phyloP scores from a whole-genome alignment of 2,113 vertebrate genomes.

The Lepus europaeus region DNA sequence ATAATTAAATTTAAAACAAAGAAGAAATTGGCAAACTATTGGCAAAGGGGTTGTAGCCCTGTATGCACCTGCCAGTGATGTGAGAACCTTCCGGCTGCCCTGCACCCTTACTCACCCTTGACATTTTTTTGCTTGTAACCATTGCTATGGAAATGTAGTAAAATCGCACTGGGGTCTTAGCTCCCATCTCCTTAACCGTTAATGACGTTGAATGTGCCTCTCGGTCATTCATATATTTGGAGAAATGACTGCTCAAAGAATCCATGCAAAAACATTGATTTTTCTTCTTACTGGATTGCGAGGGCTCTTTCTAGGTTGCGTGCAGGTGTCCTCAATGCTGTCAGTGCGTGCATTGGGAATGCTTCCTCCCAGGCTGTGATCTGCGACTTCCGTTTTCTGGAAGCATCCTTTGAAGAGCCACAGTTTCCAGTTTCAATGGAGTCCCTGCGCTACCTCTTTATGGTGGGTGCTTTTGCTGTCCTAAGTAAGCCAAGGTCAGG shows the following conservation, averaged over 20 bases:
- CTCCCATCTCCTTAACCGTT: conserved; percentile 34
- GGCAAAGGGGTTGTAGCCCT: not conserved
- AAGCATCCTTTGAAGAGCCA: conserved; percentile 52
- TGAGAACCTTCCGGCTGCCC: not conserved
- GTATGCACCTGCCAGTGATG: too few relatives aligned
- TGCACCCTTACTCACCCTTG: not conserved
- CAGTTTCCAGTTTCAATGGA: not conserved
- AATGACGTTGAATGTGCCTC: not conserved
- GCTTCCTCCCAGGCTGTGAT: not conserved
- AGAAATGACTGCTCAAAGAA: not conserved
- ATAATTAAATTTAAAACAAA: too few relatives aligned
- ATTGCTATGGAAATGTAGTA: not conserved
- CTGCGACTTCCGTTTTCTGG: conserved; percentile 9
- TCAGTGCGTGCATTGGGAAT: not conserved
- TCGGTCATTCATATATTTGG: not conserved
- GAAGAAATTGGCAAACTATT: not conserved
- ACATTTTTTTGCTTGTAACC: not conserved
- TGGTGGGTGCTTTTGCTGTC: not conserved
- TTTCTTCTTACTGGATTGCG: not conserved
- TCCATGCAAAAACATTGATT: not conserved
- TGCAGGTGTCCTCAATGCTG: not conserved
- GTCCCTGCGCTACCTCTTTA: not conserved
- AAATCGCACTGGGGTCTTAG: not conserved
- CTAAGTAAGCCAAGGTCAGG: conserved; percentile 1
- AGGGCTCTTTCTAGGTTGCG: conserved; percentile 14